Evolutionary conservation across 30 jellyfish, hydroid and myxozoan genomes (phyloP), one percentile per base, ranked within the genome.

Genomic region (Clytia hemisphaerica): DNA sequence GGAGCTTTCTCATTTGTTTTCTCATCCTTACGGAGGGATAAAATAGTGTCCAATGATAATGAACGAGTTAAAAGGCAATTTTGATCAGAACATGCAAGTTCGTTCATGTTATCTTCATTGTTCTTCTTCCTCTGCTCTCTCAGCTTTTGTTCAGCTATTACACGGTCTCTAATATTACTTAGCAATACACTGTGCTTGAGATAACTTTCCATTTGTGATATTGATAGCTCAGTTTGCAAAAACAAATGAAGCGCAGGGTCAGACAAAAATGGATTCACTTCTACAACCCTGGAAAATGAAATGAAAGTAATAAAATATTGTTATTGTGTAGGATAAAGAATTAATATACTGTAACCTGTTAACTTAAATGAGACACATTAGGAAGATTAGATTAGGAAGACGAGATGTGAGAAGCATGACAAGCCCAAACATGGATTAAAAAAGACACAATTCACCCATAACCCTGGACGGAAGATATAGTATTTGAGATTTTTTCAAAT

Each of bases 201-300:
- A 60, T 72, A 90, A 32, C 67, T 62, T 37, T 89, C 98, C 98
- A 89, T 89, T 66, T 80, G 95, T 34, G 82, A 61, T 40, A 71
- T 69, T 40, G 86, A 59, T 3, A 89, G 84, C 6, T 80, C 73
- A 61, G 95, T 89, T 80, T 89, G 98, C 19, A 89, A 76, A 63
- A 89, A 81, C 58, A 89, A 67, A 58, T 89, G 98, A 19, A 89
- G 85, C 12, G 98, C 98, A 9, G 98, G 94, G 62, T 89, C 98
- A 27, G 93, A 75, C 30, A 89, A 65, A 72, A 89, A 89, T 4
- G 98, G 93, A 63, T 81, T 89, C 19, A 89, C 71, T 59, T 89
- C 98, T 16, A 89, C 77, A 26, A 89, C 92, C 59, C 98, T 89
- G 47, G 19, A 57, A 72, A 76, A 0, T n/a, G n/a, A n/a, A n/a